Conservation (phyloP, 64 coral and sea anemone species). For the Stichodactyla mertensii region DNA sequence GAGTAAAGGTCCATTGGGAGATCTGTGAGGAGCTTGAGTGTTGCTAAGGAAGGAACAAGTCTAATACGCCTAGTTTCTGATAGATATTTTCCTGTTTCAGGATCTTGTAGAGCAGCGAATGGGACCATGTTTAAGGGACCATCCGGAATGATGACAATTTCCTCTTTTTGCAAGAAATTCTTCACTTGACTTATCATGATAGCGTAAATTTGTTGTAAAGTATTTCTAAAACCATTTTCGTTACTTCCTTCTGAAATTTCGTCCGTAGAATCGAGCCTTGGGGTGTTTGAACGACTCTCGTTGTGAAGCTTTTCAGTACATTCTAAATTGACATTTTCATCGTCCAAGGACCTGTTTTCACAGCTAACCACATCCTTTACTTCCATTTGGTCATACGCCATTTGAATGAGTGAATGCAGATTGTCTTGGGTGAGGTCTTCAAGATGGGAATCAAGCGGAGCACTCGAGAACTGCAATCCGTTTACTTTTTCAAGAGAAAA, state of each 20-base stretch:
- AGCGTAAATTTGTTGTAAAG: no score
- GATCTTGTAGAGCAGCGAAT: no score
- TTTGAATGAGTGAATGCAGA: neutral
- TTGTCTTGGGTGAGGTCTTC: neutral
- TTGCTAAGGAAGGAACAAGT: neutral
- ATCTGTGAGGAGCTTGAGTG: neutral
- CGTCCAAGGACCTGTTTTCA: neutral
- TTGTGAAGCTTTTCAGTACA: no score
- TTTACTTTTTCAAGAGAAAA: neutral
- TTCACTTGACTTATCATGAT: no score
- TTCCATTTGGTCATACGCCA: neutral
- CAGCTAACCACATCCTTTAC: neutral
- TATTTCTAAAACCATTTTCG: no score
- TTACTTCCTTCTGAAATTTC: no score
- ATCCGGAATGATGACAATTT: no score
- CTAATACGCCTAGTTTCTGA: neutral
- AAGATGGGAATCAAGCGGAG: neutral
- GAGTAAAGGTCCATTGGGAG: neutral
- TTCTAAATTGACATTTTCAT: neutral
- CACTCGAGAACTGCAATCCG: neutral
- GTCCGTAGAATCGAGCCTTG: no score
- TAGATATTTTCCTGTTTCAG: no score
- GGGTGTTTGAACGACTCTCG: no score
- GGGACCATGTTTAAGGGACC: no score
- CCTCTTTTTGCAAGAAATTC: no score